Base-by-base conservation (phyloP, 1,140 invertebrate species). In the Armadillidium nasatum region DNA sequence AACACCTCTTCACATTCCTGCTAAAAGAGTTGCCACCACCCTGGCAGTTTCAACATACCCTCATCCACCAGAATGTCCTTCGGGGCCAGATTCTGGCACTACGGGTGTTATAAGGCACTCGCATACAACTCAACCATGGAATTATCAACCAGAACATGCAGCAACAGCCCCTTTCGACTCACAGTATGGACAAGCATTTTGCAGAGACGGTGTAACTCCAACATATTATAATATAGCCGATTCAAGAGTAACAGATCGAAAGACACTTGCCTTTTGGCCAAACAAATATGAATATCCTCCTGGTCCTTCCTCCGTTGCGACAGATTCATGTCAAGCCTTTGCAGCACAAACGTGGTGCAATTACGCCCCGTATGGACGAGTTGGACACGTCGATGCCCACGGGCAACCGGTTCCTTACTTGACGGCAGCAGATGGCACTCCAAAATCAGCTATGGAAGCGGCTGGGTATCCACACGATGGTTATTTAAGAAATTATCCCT, bases 1-100 rank as follows among this genome's bases (percentile, higher is more conserved):
- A 72, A 89, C 89, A 13, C 91, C 92, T 6, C 86, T 93, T 0
- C 92, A 94, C 86, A 93, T 94, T 85, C 92, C 92, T 23, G 92
- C 92, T 80, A 93, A 93, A 84, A 87, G 92, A 79, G 84, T 90
- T 77, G 82, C 84, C 75, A 88, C 87, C 11, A 87, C 88, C 23
- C 76, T 80, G 75, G 76, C 81, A 67, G 78, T 82, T 50, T 81
- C 83, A 46, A 79, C 83, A 88, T 83, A 83, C 78, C 75, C 82
- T n/a, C 80, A 83, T 72, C 79, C 82, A n/a, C 74, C 80, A 68
- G 82, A 83, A 68, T 82, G 81, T 77, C 75, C 85, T 44, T 90
- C 90, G 84, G 88, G 87, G 33, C 88, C 89, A 73, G 87, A 88
- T 72, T 84, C 85, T 78, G 88, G 89, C 81, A 87, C 87, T 68